These are phyloP conservation scores for Drosophila mettleri DNA, from an alignment of 2,888 invertebrate species.

Conservation along the genomic window DNA sequence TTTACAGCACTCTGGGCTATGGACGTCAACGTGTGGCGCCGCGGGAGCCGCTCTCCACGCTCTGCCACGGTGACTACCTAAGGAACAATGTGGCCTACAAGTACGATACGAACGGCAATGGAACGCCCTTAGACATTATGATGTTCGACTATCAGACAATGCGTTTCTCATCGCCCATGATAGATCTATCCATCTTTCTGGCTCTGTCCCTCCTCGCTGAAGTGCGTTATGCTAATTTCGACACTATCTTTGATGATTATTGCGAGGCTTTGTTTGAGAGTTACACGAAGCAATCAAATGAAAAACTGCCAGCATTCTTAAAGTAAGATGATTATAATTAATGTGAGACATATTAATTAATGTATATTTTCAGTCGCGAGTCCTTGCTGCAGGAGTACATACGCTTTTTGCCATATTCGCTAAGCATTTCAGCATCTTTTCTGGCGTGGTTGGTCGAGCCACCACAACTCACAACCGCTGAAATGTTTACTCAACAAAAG, in stretches of 20 bases:
- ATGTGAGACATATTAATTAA: neutral
- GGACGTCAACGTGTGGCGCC: constrained; percentile 75
- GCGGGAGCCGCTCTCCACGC: constrained; percentile 79
- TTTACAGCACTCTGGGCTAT: constrained; percentile 49
- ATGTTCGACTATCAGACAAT: constrained; percentile 85
- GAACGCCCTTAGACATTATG: constrained; percentile 76
- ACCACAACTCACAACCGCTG: constrained; percentile 36
- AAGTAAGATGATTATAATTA: constrained; percentile 51
- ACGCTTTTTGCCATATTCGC: constrained; percentile 74
- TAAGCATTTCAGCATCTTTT: constrained; percentile 72
- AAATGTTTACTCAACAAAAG: constrained; percentile 46
- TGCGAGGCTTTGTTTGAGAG: constrained; percentile 63
- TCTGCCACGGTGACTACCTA: constrained; percentile 84
- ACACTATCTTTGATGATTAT: constrained; percentile 80
- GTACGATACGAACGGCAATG: constrained; percentile 64
- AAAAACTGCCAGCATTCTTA: constrained; percentile 73
- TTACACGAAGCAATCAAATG: constrained; percentile 41
- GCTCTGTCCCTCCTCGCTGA: constrained; percentile 74
- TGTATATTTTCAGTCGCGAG: constrained; percentile 61
- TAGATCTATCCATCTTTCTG: constrained; percentile 81
- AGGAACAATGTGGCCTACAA: constrained; percentile 84
- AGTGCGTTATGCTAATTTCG: constrained; percentile 76
- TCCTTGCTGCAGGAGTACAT: constrained; percentile 81
- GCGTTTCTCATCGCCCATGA: constrained; percentile 83
- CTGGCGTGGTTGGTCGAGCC: constrained; percentile 75